phyloP scores from a whole-genome alignment of 1,140 invertebrate genomes.

The Idris sp. region DNA sequence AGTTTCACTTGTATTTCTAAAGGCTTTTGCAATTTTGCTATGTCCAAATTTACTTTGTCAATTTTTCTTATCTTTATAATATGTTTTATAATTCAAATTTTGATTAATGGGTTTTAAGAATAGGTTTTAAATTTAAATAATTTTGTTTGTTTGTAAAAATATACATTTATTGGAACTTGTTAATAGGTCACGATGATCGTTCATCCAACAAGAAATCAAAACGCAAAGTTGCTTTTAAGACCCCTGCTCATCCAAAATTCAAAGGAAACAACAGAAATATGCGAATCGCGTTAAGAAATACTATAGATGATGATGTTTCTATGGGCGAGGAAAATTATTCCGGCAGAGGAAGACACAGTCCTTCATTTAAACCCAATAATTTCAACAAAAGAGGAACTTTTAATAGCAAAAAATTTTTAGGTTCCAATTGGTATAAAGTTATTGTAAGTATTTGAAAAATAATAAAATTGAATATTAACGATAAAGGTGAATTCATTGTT shows the following conservation, averaged over 20 bases:
- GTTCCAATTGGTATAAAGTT: constrained; percentile 80
- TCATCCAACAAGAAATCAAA: constrained; percentile 9
- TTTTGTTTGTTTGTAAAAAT: too few relatives aligned
- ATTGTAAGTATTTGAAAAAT: constrained; percentile 70
- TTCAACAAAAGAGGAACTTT: constrained; percentile 35
- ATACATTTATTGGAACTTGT: too few relatives aligned
- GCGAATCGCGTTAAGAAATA: constrained; percentile 31
- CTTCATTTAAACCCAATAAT: constrained; percentile 44
- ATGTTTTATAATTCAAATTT: too few relatives aligned
- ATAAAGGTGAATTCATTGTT: too few relatives aligned
- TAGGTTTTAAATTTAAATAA: too few relatives aligned
- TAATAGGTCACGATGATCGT: constrained; percentile 41
- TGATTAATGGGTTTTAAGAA: too few relatives aligned
- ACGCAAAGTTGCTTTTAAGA: constrained; percentile 25
- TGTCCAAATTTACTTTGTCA: too few relatives aligned
- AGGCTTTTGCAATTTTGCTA: too few relatives aligned
- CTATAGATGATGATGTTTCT: constrained; percentile 66
- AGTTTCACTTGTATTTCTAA: too few relatives aligned
- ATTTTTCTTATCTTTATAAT: too few relatives aligned
- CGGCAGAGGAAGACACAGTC: constrained; percentile 64
- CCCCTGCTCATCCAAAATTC: not conserved
- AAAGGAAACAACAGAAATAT: not conserved
- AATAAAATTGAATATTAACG: not conserved
- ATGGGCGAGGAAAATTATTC: constrained; percentile 59
- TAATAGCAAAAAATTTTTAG: constrained; percentile 6